Evolutionary conservation across 2,888 invertebrate genomes (phyloP), one percentile per base, ranked within the genome.

Genomic region (Mythimna albipuncta): DNA sequence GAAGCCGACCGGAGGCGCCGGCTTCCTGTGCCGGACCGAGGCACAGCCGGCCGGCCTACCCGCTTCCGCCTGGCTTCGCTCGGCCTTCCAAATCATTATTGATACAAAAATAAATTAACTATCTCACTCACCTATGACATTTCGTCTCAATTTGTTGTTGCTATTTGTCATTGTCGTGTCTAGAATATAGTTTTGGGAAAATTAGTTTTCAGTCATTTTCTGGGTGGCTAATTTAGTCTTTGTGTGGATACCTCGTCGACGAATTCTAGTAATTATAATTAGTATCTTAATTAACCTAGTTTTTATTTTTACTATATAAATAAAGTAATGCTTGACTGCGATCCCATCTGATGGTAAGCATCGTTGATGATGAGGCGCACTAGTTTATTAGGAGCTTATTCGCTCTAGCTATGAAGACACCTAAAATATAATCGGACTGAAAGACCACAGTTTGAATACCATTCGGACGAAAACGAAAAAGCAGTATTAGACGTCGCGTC

Each of bases 1-100:
- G 83, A 66, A 58, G 58, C 4, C 59, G 79, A 74, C 86, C 85
- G 84, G 73, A 75, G 73, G 73, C 75, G 73, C 64, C 68, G 74
- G 76, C 82, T 86, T 89, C 90, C 90, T 85, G 88, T 81, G 71
- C 81, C 86, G 85, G 78, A 16, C 64, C 77, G 68, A 57, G 71
- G 70, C 55, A 50, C 72, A 77, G 69, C 79, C 82, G 85, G 69
- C 81, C 81, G 84, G 83, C 83, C 82, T 82, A 83, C 81, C 80
- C 79, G 80, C 87, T 85, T 89, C 86, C 87, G 88, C 83, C 69
- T 75, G 70, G 74, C 75, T 80, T 70, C 76, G 59, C 78, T 69
- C 63, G 57, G 64, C 81, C 77, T 47, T 77, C 79, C 75, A 75
- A 86, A 86, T 79, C 79, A 83, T 87, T 82, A 85, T 79, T 83